A percentile compares a stretch with the other conserved stretches of the same genome.
Conservation (phyloP, 2,113 vertebrate genomes). For the Pterophyllum scalare region DNA sequence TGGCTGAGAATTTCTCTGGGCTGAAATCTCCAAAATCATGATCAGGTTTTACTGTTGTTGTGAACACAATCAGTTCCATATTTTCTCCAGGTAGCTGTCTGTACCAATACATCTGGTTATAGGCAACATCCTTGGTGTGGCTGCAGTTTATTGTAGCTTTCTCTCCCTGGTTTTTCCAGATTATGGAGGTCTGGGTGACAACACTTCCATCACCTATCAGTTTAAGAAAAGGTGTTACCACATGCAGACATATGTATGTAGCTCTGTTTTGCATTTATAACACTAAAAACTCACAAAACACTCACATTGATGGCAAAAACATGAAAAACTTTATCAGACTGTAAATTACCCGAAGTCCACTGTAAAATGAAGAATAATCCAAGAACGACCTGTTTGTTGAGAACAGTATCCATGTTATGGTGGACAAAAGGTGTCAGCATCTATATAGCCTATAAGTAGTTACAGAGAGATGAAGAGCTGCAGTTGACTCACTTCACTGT, state of each 20-base stretch:
- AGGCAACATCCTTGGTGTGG: accelerated
- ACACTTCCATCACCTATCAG: not conserved
- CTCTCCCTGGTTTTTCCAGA: not conserved
- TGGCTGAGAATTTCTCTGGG: not conserved
- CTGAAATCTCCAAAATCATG: slow-evolving; percentile 12
- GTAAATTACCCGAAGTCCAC: not conserved
- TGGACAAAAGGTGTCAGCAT: not conserved
- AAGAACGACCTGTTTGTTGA: not conserved
- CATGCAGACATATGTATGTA: no score
- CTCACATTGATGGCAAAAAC: not conserved
- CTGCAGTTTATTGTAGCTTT: slow-evolving; percentile 35
- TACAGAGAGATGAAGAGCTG: not conserved
- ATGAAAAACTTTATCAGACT: no score
- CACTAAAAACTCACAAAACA: not conserved
- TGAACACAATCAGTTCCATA: slow-evolving; percentile 57
- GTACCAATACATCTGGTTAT: slow-evolving; percentile 68
- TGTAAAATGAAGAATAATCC: not conserved
- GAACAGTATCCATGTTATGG: not conserved
- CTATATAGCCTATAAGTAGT: no score
- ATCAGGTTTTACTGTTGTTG: accelerated
- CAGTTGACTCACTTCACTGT: not conserved
- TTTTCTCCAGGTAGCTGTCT: slow-evolving; percentile 49
- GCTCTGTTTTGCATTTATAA: no score
- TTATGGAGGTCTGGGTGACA: not conserved
- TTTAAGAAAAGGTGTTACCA: not conserved